A percentile compares a stretch with the other conserved stretches of the same genome.
These are phyloP conservation scores for Oxycera nigricornis DNA, from an alignment of 2,888 invertebrate species.

Conservation along the genomic window DNA sequence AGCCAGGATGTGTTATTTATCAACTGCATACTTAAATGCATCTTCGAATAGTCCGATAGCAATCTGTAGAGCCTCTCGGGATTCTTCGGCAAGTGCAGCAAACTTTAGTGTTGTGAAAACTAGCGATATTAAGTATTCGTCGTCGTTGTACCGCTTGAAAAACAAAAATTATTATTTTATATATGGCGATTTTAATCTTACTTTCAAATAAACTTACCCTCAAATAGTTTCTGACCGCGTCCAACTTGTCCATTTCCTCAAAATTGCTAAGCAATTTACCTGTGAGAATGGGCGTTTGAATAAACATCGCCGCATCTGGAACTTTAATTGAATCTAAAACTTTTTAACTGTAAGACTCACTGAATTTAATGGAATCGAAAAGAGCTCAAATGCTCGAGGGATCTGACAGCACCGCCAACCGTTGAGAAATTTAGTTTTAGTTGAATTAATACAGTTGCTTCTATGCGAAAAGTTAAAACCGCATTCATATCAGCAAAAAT, in stretches of 20 bases:
- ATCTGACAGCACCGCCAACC: no score
- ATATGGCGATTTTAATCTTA: no score
- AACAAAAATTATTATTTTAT: conserved; percentile 50
- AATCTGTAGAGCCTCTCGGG: conserved; percentile 56
- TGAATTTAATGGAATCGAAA: no score
- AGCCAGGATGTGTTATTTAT: conserved; percentile 53
- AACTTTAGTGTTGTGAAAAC: conserved; percentile 61
- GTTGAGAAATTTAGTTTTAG: no score
- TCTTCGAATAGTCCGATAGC: conserved; percentile 56
- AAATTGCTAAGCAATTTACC: conserved; percentile 56
- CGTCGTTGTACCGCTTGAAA: conserved; percentile 51
- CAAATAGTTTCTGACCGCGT: conserved; percentile 55
- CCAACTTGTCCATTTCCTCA: conserved; percentile 54
- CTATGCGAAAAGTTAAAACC: no score
- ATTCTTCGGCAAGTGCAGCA: conserved; percentile 56
- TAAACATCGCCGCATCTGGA: conserved; percentile 56
- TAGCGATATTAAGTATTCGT: conserved; percentile 57
- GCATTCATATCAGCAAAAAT: no score
- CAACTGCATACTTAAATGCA: conserved; percentile 57
- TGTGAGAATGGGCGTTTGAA: conserved; percentile 55
- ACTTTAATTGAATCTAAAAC: no score
- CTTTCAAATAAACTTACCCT: conserved; percentile 53
- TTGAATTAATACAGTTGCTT: no score
- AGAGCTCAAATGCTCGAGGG: no score
- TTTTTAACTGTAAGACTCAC: no score